Base-by-base conservation (phyloP, 2,797 vertebrate species). In the Sandelia bainsii region DNA sequence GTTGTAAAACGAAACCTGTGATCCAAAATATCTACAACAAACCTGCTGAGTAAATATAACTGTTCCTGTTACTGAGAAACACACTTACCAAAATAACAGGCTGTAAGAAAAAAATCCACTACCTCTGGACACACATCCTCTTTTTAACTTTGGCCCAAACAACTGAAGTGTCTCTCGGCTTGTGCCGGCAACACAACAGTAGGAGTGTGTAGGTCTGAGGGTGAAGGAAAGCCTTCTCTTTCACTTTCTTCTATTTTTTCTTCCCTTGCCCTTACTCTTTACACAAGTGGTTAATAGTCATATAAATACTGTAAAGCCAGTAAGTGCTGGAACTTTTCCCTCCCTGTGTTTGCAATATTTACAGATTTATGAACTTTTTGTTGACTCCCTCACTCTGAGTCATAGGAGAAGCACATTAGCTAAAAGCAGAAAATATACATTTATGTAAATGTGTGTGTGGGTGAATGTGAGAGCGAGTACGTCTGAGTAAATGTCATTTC, bases 71-170 rank as follows among this genome's bases (percentile, higher is more conserved):
- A 34, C 27, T 27, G 27, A 27, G 3, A 27, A 27, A 27, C 27
- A 27, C 27, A 27, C 29, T 29, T 29, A 7, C 29, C 29, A 29
- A 29, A 29, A 29, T 29, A 29, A n/a, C n/a, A n/a, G n/a, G n/a
- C n/a, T n/a, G 16, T 22, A 49, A 56, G 19, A 37, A 32, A 52
- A 32, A 16, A 50, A 22, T 62, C 37, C 29, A 45, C n/a, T 4
- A 23, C 34, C 42, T 72, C 63, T 51, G 58, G 23, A 22, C 34
- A 23, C 32, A 23, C 20, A 14, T 40, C 34, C 29, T 61, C 45
- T 52, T 71, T 74, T 54, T 59, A 70, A 39, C 27, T 49, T 32
- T 46, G 49, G 62, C 22, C 53, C 27, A 20, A 52, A 66, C 65
- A 65, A 37, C 48, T 56, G 52, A 58, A 48, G 16, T 5, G 16